Evolutionary conservation across 2,888 invertebrate species (phyloP).

Genomic region (Pelosia muscerda): DNA sequence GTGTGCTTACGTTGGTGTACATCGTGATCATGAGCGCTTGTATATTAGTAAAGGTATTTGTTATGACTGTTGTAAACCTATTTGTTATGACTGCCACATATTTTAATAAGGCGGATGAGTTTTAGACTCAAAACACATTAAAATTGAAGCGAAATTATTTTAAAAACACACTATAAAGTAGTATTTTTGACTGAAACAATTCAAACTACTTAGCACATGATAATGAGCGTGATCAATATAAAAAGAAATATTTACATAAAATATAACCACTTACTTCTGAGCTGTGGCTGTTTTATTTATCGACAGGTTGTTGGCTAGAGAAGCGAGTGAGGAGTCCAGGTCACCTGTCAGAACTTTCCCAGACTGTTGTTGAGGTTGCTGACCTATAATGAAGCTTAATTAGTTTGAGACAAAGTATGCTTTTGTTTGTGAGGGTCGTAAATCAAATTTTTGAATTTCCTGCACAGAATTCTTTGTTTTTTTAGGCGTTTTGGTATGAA

Average conservation of each 20-base stretch:
- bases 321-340: constrained; percentile 97
- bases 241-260: constrained; percentile 25
- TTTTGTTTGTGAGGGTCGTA: constrained; percentile 10
- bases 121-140: neutral
- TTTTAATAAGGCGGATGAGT: neutral
- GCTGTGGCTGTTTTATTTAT: constrained; percentile 92
- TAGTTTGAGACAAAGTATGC: constrained; percentile 27
- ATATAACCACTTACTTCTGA: constrained; percentile 88
- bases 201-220: constrained; percentile 60
- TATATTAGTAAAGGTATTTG: no score
- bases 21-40: no score
- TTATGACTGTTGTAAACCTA: no score
- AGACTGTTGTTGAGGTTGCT: constrained; percentile 74
- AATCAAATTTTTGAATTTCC: constrained; percentile 2
- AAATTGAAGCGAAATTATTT: neutral
- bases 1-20: no score
- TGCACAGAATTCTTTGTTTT: neutral
- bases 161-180: neutral
- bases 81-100: no score
- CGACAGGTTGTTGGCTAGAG: constrained; percentile 96
- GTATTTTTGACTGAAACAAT: constrained; percentile 55
- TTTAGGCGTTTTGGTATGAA: neutral
- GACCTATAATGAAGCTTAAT: constrained; percentile 64
- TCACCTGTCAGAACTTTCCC: constrained; percentile 96
- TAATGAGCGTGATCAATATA: constrained; percentile 47